A percentile compares a stretch with the other conserved stretches of the same genome.
These are phyloP conservation scores for Hemiscyllium ocellatum DNA, from an alignment of 2,113 vertebrate species.

Conservation along the genomic window DNA sequence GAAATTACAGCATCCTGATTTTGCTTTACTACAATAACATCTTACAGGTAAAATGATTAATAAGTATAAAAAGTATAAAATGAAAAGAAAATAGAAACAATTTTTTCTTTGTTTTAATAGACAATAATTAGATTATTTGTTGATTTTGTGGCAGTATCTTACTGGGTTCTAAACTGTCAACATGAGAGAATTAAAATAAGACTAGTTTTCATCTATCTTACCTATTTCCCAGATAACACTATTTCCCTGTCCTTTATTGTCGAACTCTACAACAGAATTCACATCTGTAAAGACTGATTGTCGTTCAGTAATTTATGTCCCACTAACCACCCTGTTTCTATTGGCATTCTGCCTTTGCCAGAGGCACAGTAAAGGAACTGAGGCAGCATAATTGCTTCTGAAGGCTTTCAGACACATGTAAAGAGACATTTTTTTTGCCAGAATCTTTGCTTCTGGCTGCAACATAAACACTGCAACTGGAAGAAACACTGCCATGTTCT, in stretches of 20 bases:
- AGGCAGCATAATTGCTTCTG: background rate
- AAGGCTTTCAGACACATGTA: background rate
- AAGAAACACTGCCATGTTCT: background rate
- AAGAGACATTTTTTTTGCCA: background rate
- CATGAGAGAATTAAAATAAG: background rate
- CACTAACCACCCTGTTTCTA: background rate
- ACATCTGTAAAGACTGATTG: background rate
- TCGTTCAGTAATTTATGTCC: background rate
- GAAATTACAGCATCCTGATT: background rate
- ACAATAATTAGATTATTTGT: background rate
- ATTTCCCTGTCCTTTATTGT: background rate
- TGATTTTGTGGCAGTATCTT: background rate
- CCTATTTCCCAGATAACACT: background rate
- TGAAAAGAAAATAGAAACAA: background rate
- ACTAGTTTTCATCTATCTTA: background rate
- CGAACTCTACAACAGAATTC: background rate
- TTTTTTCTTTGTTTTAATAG: background rate
- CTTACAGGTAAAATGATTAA: background rate
- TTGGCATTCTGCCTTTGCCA: slow-evolving; percentile 8
- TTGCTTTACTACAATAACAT: background rate
- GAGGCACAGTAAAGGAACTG: background rate
- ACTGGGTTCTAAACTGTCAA: background rate
- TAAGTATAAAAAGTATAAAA: background rate
- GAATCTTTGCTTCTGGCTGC: background rate
- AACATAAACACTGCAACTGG: background rate